A percentile compares a stretch with the other conserved stretches of the same genome.
Conservation (phyloP, 2,113 vertebrate genomes). For the Lutjanus erythropterus region DNA sequence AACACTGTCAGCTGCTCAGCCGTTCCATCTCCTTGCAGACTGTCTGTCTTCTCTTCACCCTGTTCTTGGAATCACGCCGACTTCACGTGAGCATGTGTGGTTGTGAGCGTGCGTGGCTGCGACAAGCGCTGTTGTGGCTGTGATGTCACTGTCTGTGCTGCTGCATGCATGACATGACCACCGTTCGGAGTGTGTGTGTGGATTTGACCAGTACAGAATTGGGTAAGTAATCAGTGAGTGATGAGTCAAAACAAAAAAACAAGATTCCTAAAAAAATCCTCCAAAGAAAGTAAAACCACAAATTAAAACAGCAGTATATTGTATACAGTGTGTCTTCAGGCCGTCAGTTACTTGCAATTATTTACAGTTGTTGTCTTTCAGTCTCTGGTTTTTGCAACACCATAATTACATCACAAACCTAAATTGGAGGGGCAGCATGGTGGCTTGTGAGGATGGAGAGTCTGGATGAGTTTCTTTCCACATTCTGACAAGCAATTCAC, state of each 20-base stretch:
- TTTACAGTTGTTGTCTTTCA: slow-evolving; percentile 4
- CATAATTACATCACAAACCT: slow-evolving; percentile 37
- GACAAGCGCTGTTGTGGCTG: too few species aligned
- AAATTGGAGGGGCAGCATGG: slow-evolving; percentile 13
- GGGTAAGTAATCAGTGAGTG: too few species aligned
- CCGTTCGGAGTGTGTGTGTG: too few species aligned
- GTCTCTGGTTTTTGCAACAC: slow-evolving; percentile 4
- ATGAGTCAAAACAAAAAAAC: background rate
- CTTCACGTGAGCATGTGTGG: too few species aligned
- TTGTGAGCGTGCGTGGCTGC: too few species aligned
- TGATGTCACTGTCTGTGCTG: too few species aligned
- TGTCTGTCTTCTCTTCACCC: too few species aligned
- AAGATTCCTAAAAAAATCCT: background rate
- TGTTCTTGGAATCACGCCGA: too few species aligned
- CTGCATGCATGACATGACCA: too few species aligned
- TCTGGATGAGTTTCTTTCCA: slow-evolving; percentile 25
- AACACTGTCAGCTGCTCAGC: too few species aligned
- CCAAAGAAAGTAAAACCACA: background rate
- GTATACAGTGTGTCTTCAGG: background rate
- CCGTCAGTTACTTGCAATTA: slow-evolving; percentile 9
- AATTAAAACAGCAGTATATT: background rate
- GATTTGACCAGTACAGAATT: too few species aligned
- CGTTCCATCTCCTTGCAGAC: too few species aligned
- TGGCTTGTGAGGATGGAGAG: slow-evolving; percentile 6
- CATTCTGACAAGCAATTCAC: slow-evolving; percentile 25